These are phyloP conservation scores for Caenorhabditis macrosperma DNA, from an alignment of 2,888 invertebrate species.

Conservation along the genomic window DNA sequence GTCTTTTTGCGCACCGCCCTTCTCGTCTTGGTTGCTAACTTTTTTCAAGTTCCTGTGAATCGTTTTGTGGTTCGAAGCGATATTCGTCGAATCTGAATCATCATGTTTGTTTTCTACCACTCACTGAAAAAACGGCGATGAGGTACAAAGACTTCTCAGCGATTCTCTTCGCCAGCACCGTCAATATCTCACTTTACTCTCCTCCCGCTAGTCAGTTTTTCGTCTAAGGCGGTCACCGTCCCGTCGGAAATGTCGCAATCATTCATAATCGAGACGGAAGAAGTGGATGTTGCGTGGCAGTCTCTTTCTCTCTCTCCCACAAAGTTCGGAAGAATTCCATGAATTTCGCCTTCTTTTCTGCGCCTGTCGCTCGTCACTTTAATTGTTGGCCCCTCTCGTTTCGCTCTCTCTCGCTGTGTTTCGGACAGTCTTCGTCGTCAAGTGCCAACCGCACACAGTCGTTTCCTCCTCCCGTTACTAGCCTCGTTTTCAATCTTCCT, in stretches of 20 bases:
- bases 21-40: constrained; percentile 7
- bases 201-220: background rate
- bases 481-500: constrained; percentile 37
- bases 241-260: constrained; percentile 44
- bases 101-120: too few species aligned
- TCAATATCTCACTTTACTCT: constrained; percentile 15
- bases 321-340: constrained; percentile 18
- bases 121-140: background rate
- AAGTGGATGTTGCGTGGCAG: constrained; percentile 11
- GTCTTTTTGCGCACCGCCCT: background rate
- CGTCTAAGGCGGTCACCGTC: constrained; percentile 1
- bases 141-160: background rate
- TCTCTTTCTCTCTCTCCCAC: too few species aligned
- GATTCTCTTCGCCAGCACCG: background rate
- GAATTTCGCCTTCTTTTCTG: constrained; percentile 23
- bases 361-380: constrained; percentile 27
- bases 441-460: constrained; percentile 40
- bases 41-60: too few species aligned
- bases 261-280: constrained; percentile 37
- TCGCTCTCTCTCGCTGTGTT: constrained; percentile 6
- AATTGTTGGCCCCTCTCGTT: constrained; percentile 19
- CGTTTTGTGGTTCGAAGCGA: too few species aligned
- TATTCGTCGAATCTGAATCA: too few species aligned
- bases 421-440: constrained; percentile 27
- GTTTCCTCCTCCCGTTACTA: constrained; percentile 31